phyloP scores from a whole-genome alignment of 2,888 invertebrate species.

The Dione juno region DNA sequence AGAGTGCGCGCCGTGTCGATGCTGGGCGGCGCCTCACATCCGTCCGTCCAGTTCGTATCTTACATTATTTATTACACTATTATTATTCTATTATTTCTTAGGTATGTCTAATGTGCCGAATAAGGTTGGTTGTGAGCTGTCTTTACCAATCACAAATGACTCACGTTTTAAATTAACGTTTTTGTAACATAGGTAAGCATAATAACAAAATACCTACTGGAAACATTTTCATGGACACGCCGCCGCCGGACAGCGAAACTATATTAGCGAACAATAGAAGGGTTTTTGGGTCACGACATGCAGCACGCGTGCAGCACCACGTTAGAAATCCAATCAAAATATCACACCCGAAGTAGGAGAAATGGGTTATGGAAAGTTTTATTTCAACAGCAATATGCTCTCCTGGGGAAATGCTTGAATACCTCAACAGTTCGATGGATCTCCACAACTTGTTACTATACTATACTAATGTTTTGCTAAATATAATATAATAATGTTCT shows the following conservation, averaged over 20 bases:
- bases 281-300: slow-evolving; percentile 53
- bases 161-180: background rate
- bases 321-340: slow-evolving; percentile 54
- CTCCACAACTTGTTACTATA: background rate
- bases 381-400: slow-evolving; percentile 55
- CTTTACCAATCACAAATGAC: background rate
- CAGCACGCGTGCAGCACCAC: slow-evolving; percentile 31
- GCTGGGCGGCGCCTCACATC: slow-evolving; percentile 51
- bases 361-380: slow-evolving; percentile 69
- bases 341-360: slow-evolving; percentile 56
- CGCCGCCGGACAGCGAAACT: slow-evolving; percentile 30
- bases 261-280: slow-evolving; percentile 38
- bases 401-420: background rate
- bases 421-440: no score
- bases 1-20: slow-evolving; percentile 60
- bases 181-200: background rate
- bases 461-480: no score
- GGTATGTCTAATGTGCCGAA: background rate
- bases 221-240: slow-evolving; percentile 45
- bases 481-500: no score
- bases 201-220: background rate
- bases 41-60: slow-evolving; percentile 53
- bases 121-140: background rate
- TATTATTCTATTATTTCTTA: background rate
- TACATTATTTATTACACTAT: background rate